phyloP scores from a whole-genome alignment of 2,113 vertebrate genomes.

The human (Homo sapiens) region GRCh38 chr4:133769001-133769500 shows the following conservation, averaged over 20 bases:
- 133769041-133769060: not conserved
- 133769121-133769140: not conserved
- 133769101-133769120: not conserved
- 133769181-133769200: conserved; percentile 5
- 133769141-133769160: not conserved
- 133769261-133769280: not conserved
- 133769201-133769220: not conserved
- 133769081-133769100: not conserved
- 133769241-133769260: conserved; percentile 10
- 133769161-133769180: not conserved
- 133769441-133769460: not conserved
- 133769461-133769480: not conserved
- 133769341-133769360: not conserved
- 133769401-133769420: not conserved
- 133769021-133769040: not conserved
- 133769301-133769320: not conserved
- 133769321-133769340: not conserved
- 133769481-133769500: not conserved
- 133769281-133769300: not conserved
- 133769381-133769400: not conserved
- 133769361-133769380: not conserved
- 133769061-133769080: conserved; percentile 11
- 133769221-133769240: conserved; percentile 19
- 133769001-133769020: not conserved
- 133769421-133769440: not conserved